Evolutionary conservation across 2,797 vertebrate genomes (phyloP).

Genomic region (Todus mexicanus): DNA sequence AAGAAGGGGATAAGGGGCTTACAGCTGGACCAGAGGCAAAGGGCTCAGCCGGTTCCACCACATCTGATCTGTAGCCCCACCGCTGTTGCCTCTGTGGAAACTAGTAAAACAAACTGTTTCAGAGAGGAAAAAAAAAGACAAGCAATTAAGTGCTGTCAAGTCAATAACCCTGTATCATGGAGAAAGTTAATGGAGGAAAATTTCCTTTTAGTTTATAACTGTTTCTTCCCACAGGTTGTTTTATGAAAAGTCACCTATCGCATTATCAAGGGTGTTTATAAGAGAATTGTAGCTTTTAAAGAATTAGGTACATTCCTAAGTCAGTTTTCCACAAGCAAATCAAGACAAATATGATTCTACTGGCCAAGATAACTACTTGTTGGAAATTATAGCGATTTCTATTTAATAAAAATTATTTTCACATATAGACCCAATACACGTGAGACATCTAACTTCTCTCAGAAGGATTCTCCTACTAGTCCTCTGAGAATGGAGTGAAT

Average conservation of each 20-base stretch:
- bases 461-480: neutral
- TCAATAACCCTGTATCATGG: constrained; percentile 30
- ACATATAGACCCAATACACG: neutral
- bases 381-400: neutral
- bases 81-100: neutral
- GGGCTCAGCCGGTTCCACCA: neutral
- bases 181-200: neutral
- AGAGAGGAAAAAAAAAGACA: neutral
- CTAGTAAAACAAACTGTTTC: neutral
- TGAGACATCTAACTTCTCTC: neutral
- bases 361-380: neutral
- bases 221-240: neutral
- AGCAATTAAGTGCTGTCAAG: constrained; percentile 36
- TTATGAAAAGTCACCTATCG: neutral
- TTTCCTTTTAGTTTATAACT: neutral
- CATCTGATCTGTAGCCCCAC: neutral
- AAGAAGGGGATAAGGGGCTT: neutral
- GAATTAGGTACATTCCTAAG: neutral
- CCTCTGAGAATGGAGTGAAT: neutral
- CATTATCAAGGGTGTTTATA: neutral
- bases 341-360: neutral
- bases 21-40: neutral
- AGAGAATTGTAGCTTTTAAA: neutral
- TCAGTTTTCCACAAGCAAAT: neutral
- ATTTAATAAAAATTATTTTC: neutral